Percentiles rank a stretch among this genome's conserved stretches.
Evolutionary conservation across 2,113 vertebrate genomes (phyloP).

Genomic region (Triplophysa siluroides): DNA sequence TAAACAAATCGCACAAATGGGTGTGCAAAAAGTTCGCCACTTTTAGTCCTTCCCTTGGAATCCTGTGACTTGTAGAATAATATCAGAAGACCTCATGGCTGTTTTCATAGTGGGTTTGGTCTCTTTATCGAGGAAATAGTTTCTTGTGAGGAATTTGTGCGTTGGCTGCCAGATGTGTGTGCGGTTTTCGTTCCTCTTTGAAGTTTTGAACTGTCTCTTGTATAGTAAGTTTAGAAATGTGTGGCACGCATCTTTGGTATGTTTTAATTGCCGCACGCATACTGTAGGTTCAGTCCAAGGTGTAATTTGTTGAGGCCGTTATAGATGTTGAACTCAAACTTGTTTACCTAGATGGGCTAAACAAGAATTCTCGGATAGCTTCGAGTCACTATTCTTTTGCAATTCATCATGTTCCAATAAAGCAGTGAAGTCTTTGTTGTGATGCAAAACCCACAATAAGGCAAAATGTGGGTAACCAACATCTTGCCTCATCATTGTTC

Average conservation of each 20-base stretch:
- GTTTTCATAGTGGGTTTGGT: slow-evolving; percentile 47
- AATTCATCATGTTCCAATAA: background rate
- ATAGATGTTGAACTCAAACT: background rate
- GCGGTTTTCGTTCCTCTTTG: slow-evolving; percentile 6
- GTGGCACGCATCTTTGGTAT: background rate
- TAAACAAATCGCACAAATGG: background rate
- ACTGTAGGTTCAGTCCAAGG: background rate
- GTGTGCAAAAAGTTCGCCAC: background rate
- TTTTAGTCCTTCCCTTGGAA: background rate
- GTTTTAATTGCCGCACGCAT: background rate
- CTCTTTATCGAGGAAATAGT: slow-evolving; percentile 67
- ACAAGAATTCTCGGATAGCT: too few relatives aligned
- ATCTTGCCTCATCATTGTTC: background rate
- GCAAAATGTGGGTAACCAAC: slow-evolving; percentile 25
- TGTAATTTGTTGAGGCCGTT: background rate
- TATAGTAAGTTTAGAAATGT: background rate
- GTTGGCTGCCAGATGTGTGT: slow-evolving; percentile 39
- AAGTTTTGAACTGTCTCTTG: background rate
- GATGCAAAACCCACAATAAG: background rate
- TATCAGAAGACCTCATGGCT: background rate
- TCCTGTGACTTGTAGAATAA: background rate
- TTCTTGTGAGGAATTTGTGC: slow-evolving; percentile 49
- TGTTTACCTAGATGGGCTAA: too few relatives aligned
- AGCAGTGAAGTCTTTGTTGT: background rate
- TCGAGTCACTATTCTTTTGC: background rate